Evolutionary conservation across 2,113 vertebrate species (phyloP), one percentile per base, ranked within the genome.

Genomic region (Elgaria multicarinata): DNA sequence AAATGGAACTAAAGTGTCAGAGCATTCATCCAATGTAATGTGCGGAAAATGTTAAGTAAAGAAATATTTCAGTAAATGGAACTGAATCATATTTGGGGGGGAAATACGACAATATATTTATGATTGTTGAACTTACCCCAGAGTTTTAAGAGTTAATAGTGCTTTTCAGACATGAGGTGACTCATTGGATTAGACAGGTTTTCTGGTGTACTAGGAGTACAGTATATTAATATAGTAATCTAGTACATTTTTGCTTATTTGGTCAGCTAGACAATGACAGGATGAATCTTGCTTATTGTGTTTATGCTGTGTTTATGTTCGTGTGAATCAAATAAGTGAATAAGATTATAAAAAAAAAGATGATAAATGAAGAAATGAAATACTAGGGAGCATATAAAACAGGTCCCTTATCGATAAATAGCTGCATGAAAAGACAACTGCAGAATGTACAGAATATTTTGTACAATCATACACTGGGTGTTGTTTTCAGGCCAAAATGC

Each of bases 301-400:
- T n/a, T n/a, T n/a, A n/a, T 85, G 42, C 44, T 53, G 20, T 71
- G 42, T 71, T 0, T 50, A 33, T 14, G 67, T 36, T 24, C 42
- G 36, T 82, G 80, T 20, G 77, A 46, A 12, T 81, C 42, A 71
- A 67, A 74, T 26, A 13, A 8, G 46, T 74, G 22, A 83, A 84
- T 8, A 77, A 18, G 74, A 36, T 31, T 66, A 20, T 20, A 77
- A 39, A 31, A 84, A n/a, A 75, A 36, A 67, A 83, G 33, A 75
- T 67, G 58, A 53, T 55, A 55, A 71, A 42, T 5, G 66, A 69
- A 33, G 13, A 28, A 82, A 4, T 44, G 36, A 74, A 82, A 44
- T 44, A 88, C 50, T 83, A 83, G n/a, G 62, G 22, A 64, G 33
- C 31, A 36, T 89, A 77, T 89, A 39, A 91, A 91, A 94, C 92